Percentiles rank a stretch among this genome's conserved stretches.
Evolutionary conservation across 2,888 invertebrate species (phyloP).

Genomic region (Pollenia griseotomentosa): DNA sequence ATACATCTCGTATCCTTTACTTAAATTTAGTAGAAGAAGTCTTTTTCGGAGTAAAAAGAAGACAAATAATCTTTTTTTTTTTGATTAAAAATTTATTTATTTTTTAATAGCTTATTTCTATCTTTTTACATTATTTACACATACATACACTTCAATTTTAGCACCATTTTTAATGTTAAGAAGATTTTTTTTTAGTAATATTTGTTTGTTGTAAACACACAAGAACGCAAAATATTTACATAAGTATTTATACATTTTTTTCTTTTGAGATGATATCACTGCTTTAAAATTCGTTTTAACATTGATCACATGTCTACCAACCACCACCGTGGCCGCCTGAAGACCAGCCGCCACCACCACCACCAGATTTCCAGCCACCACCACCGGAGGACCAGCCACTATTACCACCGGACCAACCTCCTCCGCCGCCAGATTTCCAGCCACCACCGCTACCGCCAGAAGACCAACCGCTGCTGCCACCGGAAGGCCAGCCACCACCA

Average conservation of each 20-base stretch:
- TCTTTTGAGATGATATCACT: conserved; percentile 57
- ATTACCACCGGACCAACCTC: conserved; percentile 73
- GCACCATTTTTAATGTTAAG: conserved; percentile 24
- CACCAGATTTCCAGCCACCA: conserved; percentile 69
- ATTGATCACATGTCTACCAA: conserved; percentile 52
- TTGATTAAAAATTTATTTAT: conserved; percentile 26
- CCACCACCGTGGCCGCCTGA: conserved; percentile 51
- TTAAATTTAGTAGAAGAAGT: background rate
- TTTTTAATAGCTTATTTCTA: conserved; percentile 62
- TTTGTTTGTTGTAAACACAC: conserved; percentile 41
- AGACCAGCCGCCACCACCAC: conserved; percentile 56
- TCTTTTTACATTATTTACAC: conserved; percentile 69
- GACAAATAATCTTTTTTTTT: background rate
- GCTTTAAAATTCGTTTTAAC: conserved; percentile 8
- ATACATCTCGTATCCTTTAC: no score
- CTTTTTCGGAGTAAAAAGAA: background rate
- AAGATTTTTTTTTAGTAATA: conserved; percentile 13
- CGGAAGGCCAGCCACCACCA: conserved; percentile 68
- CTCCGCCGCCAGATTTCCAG: conserved; percentile 73
- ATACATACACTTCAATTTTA: conserved; percentile 61
- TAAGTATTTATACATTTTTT: background rate
- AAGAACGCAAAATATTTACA: conserved; percentile 60
- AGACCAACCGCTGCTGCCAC: conserved; percentile 73
- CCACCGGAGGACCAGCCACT: conserved; percentile 61
- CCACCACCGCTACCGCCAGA: conserved; percentile 73